Evolutionary conservation across 2,797 vertebrate species (phyloP), one percentile per base, ranked within the genome.

Genomic region (Notolepis coatsorum): DNA sequence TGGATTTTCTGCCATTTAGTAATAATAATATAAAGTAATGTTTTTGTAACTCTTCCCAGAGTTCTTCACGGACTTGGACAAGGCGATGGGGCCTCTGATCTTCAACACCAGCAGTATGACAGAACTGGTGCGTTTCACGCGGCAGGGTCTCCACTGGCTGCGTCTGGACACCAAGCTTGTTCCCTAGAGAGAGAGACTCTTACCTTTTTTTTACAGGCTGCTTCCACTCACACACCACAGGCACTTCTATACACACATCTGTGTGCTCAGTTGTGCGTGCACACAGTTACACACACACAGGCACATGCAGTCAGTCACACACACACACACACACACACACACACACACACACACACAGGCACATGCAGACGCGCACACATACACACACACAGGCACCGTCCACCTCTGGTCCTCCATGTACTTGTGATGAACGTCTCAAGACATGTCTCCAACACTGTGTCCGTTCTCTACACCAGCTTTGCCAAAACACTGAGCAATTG

Each of bases 71-170:
- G 97, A 99, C 86, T 89, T 99, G 94, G 98, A 99, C 92, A 99
- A 98, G 88, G 94, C 93, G 77, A 99, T 98, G 97, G 91, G 95
- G 60, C 95, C 96, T 67, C 93, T 99, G 88, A 89, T 99, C 89
- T 99, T 99, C 80, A 99, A 98, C 75, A 96, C 95, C 54, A 99
- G 98, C 95, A 96, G 94, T 86, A 99, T 99, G 97, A 97, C 96
- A 59, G 98, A 99, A 82, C 94, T 99, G 80, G 96, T 98, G 89
- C 96, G 96, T 45, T 99, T 95, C 82, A 97, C 97, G 5, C 96
- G 97, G 27, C 98, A 99, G 91, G 98, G 98, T 73, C 92, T 99
- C 38, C 96, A 98, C 78, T 99, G 98, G 98, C 92, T 99, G 75
- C 95, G 98, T 62, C 92, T 96, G 77, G 98, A 99, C 60, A 95